Conservation (phyloP, 2,113 vertebrate species). For the Prunella fulvescens region DNA sequence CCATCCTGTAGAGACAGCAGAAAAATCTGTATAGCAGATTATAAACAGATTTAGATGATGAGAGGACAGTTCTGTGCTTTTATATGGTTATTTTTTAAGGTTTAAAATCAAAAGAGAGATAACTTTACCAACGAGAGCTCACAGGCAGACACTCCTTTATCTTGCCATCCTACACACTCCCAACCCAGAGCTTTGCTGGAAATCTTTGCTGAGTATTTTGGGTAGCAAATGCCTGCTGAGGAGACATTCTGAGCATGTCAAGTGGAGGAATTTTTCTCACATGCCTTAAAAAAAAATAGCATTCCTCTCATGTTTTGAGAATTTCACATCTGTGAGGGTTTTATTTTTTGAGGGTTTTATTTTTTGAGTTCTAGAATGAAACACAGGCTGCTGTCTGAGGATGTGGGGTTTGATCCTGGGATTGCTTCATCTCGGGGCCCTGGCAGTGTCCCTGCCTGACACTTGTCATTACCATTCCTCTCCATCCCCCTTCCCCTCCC, state of each 20-base stretch:
- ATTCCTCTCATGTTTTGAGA: background rate
- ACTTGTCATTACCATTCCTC: background rate
- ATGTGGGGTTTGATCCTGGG: background rate
- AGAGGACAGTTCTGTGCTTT: background rate
- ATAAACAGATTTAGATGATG: background rate
- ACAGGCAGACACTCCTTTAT: constrained; percentile 2
- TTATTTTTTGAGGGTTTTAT: background rate
- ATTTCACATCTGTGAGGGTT: constrained; percentile 11
- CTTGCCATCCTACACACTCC: background rate
- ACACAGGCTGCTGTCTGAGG: background rate
- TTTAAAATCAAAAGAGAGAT: background rate
- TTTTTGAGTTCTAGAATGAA: background rate
- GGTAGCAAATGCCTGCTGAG: background rate
- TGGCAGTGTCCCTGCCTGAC: background rate
- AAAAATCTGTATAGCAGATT: background rate
- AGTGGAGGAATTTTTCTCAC: background rate
- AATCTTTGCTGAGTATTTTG: constrained; percentile 12
- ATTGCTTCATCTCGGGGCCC: background rate
- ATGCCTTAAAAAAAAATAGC: background rate
- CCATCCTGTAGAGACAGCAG: background rate
- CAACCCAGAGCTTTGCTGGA: background rate
- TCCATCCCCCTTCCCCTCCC: background rate
- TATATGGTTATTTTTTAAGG: background rate
- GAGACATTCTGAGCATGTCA: constrained; percentile 1
- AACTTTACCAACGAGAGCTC: background rate